Base-by-base conservation (phyloP, 2,113 vertebrate species). In the Tricholaema leucomelas region DNA sequence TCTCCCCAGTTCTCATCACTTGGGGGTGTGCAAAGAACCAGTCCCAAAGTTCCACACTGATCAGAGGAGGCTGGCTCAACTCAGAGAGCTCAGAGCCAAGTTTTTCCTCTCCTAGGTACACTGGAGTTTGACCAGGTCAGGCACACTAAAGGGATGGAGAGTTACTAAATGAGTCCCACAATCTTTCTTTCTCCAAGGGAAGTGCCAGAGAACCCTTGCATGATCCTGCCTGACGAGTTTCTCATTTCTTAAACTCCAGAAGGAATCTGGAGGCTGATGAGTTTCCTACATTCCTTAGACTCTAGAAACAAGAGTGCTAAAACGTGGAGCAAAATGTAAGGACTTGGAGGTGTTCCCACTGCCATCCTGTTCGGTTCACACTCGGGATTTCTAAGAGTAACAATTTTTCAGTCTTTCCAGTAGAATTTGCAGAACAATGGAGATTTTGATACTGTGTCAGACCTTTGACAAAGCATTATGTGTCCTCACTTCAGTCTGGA, bases 21-120 rank as follows among this genome's bases (percentile, higher is more conserved):
- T 97, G 88, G 98, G 98, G 98, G 97, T 98, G 97, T 98, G 98
- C 98, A 98, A 98, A 98, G 98, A 98, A 76, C 89, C 97, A 8
- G 90, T 96, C 80, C 89, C 96, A 3, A 97, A 95, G 59, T 96
- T 97, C 89, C 94, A 44, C 70, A 67, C 92, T n/a, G 97, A 98
- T 65, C 97, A 97, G 36, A 96, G 97, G 87, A 97, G 97, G 52
- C 50, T 98, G 31, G 93, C 96, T 81, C 98, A 97, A 6, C 91
- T 98, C 55, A 95, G 95, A 81, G 97, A 98, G 92, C 97, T 98
- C 7, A 97, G 98, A 95, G 97, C 98, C 94, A 98, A 97, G 56
- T 98, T 98, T 87, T 98, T 98, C 88, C 97, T 98, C 75, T 98
- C 98, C 9, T 98, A 98, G 93, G 70, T 15, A 6, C 33, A 3